Evolutionary conservation across 2,888 invertebrate genomes (phyloP), one percentile per base, ranked within the genome.

Genomic region (Brachypalpus laphriformis): DNA sequence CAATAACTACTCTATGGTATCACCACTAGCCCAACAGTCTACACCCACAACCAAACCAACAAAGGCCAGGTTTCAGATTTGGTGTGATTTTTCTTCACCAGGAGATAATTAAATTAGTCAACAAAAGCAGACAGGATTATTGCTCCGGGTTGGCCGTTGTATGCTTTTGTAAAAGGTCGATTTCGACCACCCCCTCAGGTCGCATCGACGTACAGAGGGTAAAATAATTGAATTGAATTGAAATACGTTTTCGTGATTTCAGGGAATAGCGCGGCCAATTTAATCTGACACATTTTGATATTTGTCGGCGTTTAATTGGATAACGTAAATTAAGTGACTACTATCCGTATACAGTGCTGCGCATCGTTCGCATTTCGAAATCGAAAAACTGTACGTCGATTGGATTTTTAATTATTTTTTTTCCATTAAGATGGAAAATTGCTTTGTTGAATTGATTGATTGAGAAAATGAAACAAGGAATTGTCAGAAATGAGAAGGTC

Each of bases 201-300:
- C 51, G 20, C 42, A 22, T 20, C 14, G 25, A n/a, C 8, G 14
- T 42, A 51, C 40, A 45, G 68, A 45, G 70, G 77, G 40, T 6
- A 56, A 83, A 68, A 78, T 83, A 85, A 85, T 85, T 85, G 81
- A 85, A 85, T 85, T 75, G 85, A 81, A 85, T 81, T 76, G 85
- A 80, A 81, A 85, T 85, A 85, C 85, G 85, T 85, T 85, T 76
- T 81, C 59, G 25, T 71, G 75, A 81, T 81, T 76, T 63, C 59
- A 16, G 57, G 47, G 22, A 75, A 80, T 80, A 70, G 63, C 59
- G 34, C 68, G 37, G 74, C 59, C 81, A 85, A 85, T 83, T 80
- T 83, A 83, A 80, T 83, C 63, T 83, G 83, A 83, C 80, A 83
- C 80, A 68, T 68, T 72, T 70, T 74, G 74, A 80, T 83, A 83